phyloP scores from a whole-genome alignment of 2,888 invertebrate genomes.

The Thera obeliscata region DNA sequence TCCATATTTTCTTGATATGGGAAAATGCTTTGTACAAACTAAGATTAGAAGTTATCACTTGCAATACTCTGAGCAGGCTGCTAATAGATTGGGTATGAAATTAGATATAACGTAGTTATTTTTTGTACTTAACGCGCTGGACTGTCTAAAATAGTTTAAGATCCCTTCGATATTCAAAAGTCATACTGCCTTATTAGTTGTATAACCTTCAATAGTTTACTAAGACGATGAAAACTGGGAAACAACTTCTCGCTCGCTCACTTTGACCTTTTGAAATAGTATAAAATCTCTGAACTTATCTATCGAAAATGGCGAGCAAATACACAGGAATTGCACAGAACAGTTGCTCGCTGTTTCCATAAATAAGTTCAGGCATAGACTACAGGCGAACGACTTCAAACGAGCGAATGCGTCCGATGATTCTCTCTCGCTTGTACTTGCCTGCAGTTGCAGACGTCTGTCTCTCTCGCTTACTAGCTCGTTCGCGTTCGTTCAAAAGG shows the following conservation, averaged over 20 bases:
- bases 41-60: not conserved
- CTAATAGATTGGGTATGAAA: not conserved
- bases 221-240: not conserved
- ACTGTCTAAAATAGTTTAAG: not conserved
- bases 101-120: not conserved
- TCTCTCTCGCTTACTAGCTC: not conserved
- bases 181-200: not conserved
- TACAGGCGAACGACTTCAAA: not conserved
- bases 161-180: not conserved
- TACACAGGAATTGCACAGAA: too few relatives aligned
- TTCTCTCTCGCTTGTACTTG: too few relatives aligned
- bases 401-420: not conserved
- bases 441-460: not conserved
- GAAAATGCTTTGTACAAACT: constrained; percentile 4
- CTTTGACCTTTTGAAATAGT: too few relatives aligned
- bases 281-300: too few relatives aligned
- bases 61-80: not conserved
- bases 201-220: not conserved
- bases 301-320: too few relatives aligned
- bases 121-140: not conserved
- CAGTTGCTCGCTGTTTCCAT: too few relatives aligned
- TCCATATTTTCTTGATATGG: not conserved
- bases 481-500: not conserved
- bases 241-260: too few relatives aligned
- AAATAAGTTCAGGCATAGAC: too few relatives aligned